These are phyloP conservation scores for Macaca nemestrina DNA, from an alignment of 2,113 vertebrate species.

Conservation along the genomic window DNA sequence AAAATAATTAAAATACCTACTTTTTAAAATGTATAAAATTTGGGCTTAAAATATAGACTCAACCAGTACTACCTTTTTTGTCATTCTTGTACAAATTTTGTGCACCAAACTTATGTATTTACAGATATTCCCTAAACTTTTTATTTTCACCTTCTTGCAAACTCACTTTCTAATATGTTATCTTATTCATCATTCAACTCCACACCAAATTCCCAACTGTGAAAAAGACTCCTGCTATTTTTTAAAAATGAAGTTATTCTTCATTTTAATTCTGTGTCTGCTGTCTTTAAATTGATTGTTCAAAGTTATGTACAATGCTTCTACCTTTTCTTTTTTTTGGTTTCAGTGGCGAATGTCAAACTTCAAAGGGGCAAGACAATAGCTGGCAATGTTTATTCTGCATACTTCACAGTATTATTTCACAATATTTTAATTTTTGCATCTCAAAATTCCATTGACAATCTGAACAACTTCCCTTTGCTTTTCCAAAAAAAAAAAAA, in stretches of 20 bases:
- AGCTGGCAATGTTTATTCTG: slow-evolving; percentile 60
- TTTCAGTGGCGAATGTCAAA: not conserved
- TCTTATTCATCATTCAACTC: not conserved
- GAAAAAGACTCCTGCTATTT: not conserved
- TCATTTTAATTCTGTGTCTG: slow-evolving; percentile 20
- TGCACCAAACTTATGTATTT: not conserved
- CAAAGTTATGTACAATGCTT: not conserved
- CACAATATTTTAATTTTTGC: slow-evolving; percentile 66
- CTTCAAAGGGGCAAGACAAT: slow-evolving; percentile 46
- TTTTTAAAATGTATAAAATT: not conserved
- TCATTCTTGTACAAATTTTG: not conserved
- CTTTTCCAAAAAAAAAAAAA: not conserved
- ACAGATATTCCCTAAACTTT: not conserved
- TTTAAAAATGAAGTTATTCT: not conserved
- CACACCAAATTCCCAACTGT: not conserved
- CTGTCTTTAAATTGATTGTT: not conserved
- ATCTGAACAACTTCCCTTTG: not conserved
- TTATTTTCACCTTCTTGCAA: not conserved
- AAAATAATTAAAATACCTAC: not conserved
- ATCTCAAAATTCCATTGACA: slow-evolving; percentile 57
- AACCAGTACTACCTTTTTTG: not conserved
- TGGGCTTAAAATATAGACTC: not conserved
- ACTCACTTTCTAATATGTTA: not conserved
- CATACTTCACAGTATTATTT: slow-evolving; percentile 22
- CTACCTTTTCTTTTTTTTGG: not conserved